Evolutionary conservation across 1,140 invertebrate genomes (phyloP).

Genomic region (Heliconius eleuchia): DNA sequence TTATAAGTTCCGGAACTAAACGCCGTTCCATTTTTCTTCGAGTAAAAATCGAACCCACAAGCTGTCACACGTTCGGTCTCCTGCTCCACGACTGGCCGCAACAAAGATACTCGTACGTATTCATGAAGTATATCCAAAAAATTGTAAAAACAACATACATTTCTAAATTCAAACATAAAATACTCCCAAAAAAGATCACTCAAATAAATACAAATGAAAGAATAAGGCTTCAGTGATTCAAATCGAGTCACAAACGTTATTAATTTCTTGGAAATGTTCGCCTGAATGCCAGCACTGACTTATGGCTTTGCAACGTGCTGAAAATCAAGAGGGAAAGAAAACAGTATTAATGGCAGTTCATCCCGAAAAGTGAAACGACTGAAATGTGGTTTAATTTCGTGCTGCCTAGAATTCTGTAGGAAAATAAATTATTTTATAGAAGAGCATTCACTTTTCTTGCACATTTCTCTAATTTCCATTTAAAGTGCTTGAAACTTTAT

Average conservation of each 20-base stretch:
- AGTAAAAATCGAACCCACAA: too few relatives aligned
- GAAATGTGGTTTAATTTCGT: slow-evolving; percentile 9
- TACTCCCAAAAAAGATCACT: neutral
- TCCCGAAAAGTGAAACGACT: slow-evolving; percentile 5
- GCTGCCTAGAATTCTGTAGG: neutral
- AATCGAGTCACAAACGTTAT: slow-evolving; percentile 39
- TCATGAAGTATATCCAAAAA: too few relatives aligned
- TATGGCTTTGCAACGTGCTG: slow-evolving; percentile 14
- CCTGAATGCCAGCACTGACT: slow-evolving; percentile 31
- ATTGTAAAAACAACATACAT: neutral
- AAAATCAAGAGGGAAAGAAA: slow-evolving; percentile 6
- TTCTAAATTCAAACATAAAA: neutral
- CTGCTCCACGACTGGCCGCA: too few relatives aligned
- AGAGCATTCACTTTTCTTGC: neutral
- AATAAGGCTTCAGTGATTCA: slow-evolving; percentile 27
- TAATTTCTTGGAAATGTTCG: slow-evolving; percentile 45
- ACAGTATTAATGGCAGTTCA: slow-evolving; percentile 11
- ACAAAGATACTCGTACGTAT: too few relatives aligned
- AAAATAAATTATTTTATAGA: neutral
- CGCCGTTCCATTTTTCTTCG: too few relatives aligned
- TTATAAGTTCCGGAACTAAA: too few relatives aligned
- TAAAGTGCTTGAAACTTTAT: too few relatives aligned
- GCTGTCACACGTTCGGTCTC: too few relatives aligned
- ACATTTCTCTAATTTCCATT: too few relatives aligned
- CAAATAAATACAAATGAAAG: slow-evolving; percentile 25